Evolutionary conservation across 2,888 invertebrate species (phyloP).

Genomic region (Acanthoscelides obtectus): DNA sequence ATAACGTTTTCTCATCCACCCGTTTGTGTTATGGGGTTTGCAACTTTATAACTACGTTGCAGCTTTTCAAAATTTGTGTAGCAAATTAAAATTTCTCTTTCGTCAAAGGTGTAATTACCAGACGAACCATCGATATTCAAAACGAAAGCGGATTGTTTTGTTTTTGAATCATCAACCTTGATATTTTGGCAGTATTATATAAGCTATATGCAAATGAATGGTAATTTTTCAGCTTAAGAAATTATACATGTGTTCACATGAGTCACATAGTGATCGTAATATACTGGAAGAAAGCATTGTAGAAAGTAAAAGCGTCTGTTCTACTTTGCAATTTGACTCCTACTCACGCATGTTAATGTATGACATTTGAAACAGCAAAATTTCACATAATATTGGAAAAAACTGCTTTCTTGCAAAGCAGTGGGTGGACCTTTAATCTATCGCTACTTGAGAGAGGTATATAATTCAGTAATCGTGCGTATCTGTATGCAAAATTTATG

Average conservation of each 20-base stretch:
- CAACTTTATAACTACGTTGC: too few species aligned
- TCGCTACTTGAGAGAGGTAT: too few species aligned
- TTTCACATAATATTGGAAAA: not conserved
- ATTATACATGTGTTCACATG: not conserved
- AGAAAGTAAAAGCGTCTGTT: not conserved
- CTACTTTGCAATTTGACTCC: not conserved
- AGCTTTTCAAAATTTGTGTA: too few species aligned
- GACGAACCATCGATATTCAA: not conserved
- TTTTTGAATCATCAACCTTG: not conserved
- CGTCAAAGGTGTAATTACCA: not conserved
- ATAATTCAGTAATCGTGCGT: too few species aligned
- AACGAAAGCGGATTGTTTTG: not conserved
- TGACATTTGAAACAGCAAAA: not conserved
- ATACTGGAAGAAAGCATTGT: not conserved
- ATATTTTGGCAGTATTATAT: not conserved
- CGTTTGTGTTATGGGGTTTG: too few species aligned
- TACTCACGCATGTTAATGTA: not conserved
- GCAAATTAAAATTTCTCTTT: too few species aligned
- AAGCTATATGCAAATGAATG: not conserved
- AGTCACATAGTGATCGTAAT: not conserved
- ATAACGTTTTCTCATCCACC: too few species aligned
- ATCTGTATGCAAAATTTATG: too few species aligned
- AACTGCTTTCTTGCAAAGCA: not conserved
- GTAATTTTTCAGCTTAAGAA: not conserved
- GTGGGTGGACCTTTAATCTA: not conserved